Evolutionary conservation across 2,797 vertebrate genomes (phyloP).

Genomic region (Squalus acanthias): DNA sequence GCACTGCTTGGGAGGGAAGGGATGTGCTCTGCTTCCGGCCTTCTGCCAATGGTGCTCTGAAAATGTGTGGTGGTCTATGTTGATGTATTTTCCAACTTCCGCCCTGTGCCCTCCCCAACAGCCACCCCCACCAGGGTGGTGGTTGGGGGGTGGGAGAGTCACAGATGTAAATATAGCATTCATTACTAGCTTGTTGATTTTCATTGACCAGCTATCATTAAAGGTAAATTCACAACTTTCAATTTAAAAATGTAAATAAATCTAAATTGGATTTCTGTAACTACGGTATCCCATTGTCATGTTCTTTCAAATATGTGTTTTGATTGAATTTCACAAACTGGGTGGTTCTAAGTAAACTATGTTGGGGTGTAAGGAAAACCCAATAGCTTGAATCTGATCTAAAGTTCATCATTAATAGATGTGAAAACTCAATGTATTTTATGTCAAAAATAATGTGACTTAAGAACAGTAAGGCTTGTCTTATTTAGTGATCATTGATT

Average conservation of each 20-base stretch:
- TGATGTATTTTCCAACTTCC: not conserved
- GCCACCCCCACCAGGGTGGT: not conserved
- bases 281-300: not conserved
- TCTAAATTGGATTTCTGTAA: not conserved
- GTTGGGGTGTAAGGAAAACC: not conserved
- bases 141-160: too few species aligned
- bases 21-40: not conserved
- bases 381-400: not conserved
- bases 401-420: not conserved
- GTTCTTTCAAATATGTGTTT: not conserved
- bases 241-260: not conserved
- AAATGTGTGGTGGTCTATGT: not conserved
- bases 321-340: not conserved
- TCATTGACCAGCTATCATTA: not conserved
- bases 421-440: not conserved
- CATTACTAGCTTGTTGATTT: not conserved
- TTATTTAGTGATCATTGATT: not conserved
- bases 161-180: not conserved
- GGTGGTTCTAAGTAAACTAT: not conserved
- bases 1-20: not conserved
- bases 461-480: too few species aligned
- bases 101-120: not conserved
- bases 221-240: not conserved
- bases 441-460: not conserved
- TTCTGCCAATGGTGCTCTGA: not conserved